Base-by-base conservation (phyloP, 2,113 vertebrate genomes). In the Carassius auratus region DNA sequence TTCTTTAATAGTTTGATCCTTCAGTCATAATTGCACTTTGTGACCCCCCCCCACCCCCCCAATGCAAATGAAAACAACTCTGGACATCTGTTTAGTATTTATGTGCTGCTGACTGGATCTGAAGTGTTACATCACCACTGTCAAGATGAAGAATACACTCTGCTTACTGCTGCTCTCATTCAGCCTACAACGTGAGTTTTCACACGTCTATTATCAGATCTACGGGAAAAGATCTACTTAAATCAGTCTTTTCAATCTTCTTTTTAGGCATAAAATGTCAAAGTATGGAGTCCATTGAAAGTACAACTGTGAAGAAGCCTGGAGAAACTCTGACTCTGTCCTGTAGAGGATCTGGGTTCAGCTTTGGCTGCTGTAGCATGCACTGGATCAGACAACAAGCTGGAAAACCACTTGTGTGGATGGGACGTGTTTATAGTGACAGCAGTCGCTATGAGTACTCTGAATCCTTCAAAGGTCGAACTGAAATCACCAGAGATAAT, bases 351-450 rank as follows among this genome's bases (percentile, higher is more conserved):
- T 88, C 81, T 38, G 76, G 76, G 36, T 80, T 84, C 71, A 68
- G 4, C 48, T 80, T 88, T 64, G 9, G 4, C 17, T 59, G 76
- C 57, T 75, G 83, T 23, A 4, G 4, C 8, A 84, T 86, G 75
- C 75, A 86, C 81, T 88, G 86, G 86, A 89, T 91, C 77, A 90
- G 90, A 76, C 90, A 91, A 17, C n/a, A 55, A 79, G 62, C 74
- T n/a, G 91, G 90, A 45, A 92, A 91, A 87, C 64, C 59, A 68
- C 15, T 92, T 74, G 86, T 90, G 52, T 88, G 85, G 90, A 89
- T 92, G 33, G 75, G 85, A 4, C 15, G 21, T 23, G 36, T 59
- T 48, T 10, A 13, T 48, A 48, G 45, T 13, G 8, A 4, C 36
- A 8, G 30, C 8, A 38, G 0, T 2, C 0, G 30, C 3, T 0